Base-by-base conservation (phyloP, 1,140 invertebrate genomes). In the Megathymus violae region DNA sequence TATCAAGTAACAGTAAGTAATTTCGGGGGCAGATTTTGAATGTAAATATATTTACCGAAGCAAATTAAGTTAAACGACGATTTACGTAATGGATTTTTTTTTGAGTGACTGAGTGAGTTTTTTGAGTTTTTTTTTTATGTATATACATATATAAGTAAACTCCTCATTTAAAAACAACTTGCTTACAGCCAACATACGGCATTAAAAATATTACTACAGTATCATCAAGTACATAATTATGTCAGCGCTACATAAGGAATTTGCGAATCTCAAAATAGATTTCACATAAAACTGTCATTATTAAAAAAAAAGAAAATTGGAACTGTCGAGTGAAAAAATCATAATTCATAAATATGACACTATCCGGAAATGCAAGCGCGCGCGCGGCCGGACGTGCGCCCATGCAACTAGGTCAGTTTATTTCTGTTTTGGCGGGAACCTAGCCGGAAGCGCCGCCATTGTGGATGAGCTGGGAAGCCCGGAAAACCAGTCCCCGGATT, bases 391-490 rank as follows among this genome's bases (percentile, higher is more conserved):
- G 88, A 90, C 80, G 88, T 90, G 84, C 72, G 75, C 68, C 64
- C 74, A 70, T 76, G 84, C 76, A 90, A 88, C 79, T 90, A 79
- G 88, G 88, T 88, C 88, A 88, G 88, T 82, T 83, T 90, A 90
- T 90, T 90, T 90, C 83, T 86, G 85, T 81, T 90, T 88, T 86
- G 85, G 85, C 88, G 88, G 85, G 88, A 90, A 88, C 85, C 82
- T 80, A 82, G 79, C 85, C 85, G 88, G 85, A 90, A 83, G 76
- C 74, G 78, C 62, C 84, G 80, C 88, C 88, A 90, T 90, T 90
- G 85, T 90, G 80, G 85, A 82, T 82, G 82, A 73, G 78, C 74
- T 69, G 80, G 87, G 78, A 85, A 83, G 76, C 84, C 87, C 80
- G 82, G 81, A 82, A 87, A 85, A 86, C 78, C 77, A 82, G 61